Base-by-base conservation (phyloP, 2,888 invertebrate genomes). In the Priocnemis perturbator region DNA sequence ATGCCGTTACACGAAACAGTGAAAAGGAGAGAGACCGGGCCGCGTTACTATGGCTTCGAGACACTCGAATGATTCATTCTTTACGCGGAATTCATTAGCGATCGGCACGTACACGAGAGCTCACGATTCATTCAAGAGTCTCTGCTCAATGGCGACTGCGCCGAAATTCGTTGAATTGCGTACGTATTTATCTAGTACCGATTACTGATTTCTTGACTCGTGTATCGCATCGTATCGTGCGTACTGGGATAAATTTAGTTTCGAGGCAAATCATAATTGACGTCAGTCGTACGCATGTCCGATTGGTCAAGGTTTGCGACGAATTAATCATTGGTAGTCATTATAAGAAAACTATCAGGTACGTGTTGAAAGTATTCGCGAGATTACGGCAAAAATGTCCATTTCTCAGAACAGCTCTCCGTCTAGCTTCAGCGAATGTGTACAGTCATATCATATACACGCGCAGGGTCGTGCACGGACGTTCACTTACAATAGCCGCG, bases 231-330 rank as follows among this genome's bases (percentile, higher is more conserved):
- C n/a, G n/a, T n/a, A n/a, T n/a, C n/a, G n/a, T n/a, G n/a, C n/a
- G n/a, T n/a, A n/a, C n/a, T n/a, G n/a, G n/a, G n/a, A n/a, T n/a
- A n/a, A n/a, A n/a, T n/a, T n/a, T n/a, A n/a, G n/a, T n/a, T n/a
- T n/a, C n/a, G n/a, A n/a, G n/a, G n/a, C n/a, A n/a, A n/a, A n/a
- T n/a, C n/a, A n/a, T n/a, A n/a, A n/a, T n/a, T n/a, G n/a, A n/a
- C n/a, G n/a, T n/a, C n/a, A n/a, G n/a, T n/a, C n/a, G n/a, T n/a
- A n/a, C n/a, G n/a, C n/a, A 56, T 72, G 58, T 74, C 56, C 53
- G 74, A 78, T 78, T 74, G 76, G 63, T 59, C 79, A 79, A 78
- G 77, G 77, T 65, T 74, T 75, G 66, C 56, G 48, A n/a, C 14
- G 65, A 68, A 79, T 79, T 65, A 71, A 26, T 2, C 2, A 26